Conservation (phyloP, 2,113 vertebrate species). For the Silurus glanis region DNA sequence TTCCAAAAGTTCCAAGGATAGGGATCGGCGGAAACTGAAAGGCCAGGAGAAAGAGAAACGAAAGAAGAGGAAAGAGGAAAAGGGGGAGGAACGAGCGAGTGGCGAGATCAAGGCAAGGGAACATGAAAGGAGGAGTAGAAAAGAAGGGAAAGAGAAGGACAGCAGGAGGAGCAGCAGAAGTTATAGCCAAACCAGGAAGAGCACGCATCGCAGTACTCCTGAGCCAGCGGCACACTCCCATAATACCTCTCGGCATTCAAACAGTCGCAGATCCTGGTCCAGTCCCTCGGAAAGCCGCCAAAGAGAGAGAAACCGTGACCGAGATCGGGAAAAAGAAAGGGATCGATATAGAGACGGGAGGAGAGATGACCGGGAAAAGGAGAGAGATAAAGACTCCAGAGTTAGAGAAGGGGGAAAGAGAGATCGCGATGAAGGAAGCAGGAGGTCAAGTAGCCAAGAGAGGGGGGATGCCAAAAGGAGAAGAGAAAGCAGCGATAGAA, state of each 20-base stretch:
- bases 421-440: constrained; percentile 58
- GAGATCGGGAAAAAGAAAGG: constrained; percentile 60
- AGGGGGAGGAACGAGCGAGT: constrained; percentile 54
- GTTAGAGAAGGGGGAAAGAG: constrained; percentile 55
- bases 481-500: constrained; percentile 60
- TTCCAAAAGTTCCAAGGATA: constrained; percentile 69
- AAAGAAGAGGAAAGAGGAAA: constrained; percentile 51
- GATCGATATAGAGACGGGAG: constrained; percentile 50
- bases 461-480: constrained; percentile 60
- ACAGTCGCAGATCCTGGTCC: constrained; percentile 63
- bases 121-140: constrained; percentile 40
- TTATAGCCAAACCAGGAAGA: constrained; percentile 70
- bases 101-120: constrained; percentile 49
- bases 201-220: constrained; percentile 61
- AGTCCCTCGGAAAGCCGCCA: constrained; percentile 64
- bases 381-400: constrained; percentile 62
- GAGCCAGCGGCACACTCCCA: constrained; percentile 55
- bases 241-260: constrained; percentile 55
- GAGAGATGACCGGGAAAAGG: constrained; percentile 51
- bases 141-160: constrained; percentile 53
- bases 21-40: constrained; percentile 66
- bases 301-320: constrained; percentile 15
- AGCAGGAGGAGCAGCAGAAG: constrained; percentile 65
- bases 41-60: constrained; percentile 63
- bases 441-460: constrained; percentile 66